Percentiles rank a stretch among this genome's conserved stretches.
Evolutionary conservation across 2,888 invertebrate genomes (phyloP).

Genomic region (Coelogynopora nodosa): DNA sequence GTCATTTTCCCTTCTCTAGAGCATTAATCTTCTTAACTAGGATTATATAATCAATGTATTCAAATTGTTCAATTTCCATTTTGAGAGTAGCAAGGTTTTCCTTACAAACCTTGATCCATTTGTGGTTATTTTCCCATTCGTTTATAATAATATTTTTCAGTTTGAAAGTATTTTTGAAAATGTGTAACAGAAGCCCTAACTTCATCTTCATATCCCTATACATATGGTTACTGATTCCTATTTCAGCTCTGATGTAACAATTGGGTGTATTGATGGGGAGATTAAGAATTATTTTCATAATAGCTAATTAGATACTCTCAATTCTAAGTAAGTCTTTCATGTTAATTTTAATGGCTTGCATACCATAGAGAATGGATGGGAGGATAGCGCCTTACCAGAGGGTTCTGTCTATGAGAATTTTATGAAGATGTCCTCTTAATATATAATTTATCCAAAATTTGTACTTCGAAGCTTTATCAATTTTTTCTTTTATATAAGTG

Average conservation of each 20-base stretch:
- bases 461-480: conserved; percentile 6
- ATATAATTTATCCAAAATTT: conserved; percentile 2
- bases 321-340: not conserved
- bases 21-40: too few species aligned
- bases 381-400: not conserved
- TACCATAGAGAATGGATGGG: not conserved
- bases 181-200: too few species aligned
- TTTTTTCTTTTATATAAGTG: not conserved
- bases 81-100: too few species aligned
- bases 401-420: not conserved
- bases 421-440: not conserved
- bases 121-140: too few species aligned
- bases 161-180: too few species aligned
- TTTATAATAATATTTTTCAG: too few species aligned
- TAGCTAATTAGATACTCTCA: not conserved
- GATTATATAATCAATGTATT: too few species aligned
- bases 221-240: not conserved
- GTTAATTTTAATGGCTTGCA: not conserved
- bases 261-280: not conserved
- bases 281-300: not conserved
- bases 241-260: not conserved
- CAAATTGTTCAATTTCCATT: too few species aligned
- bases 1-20: too few species aligned
- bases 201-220: not conserved
- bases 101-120: too few species aligned